Evolutionary conservation across 2,888 invertebrate species (phyloP), one percentile per base, ranked within the genome.

Genomic region (Mesoligia furuncula): DNA sequence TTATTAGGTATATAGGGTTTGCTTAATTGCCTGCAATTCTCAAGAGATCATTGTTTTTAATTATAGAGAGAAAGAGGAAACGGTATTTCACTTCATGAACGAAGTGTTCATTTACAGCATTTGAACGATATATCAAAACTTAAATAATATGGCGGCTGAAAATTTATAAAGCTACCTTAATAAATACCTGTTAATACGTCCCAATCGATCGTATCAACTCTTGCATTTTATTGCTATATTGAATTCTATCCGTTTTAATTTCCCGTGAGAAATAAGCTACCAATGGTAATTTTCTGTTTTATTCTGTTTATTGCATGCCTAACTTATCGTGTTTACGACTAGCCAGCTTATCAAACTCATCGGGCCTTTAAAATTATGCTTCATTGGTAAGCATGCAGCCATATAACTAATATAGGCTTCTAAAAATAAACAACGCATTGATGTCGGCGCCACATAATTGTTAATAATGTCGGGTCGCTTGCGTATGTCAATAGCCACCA

Each of bases 371-470:
- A 85, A 87, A 85, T 85, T 79, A 86, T 80, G 72, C 74, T 87
- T 79, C 79, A 86, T 83, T 82, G 77, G 80, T 77, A 77, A 86
- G 66, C 70, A 80, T 82, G 75, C 77, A 69, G 79, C 78, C 65
- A 67, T 75, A 69, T 77, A 78, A 74, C 76, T 80, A 89, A 82
- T 77, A 77, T 84, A 75, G 79, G 71, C 72, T 57, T 89, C 85
- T 91, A 89, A 90, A 91, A 90, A 92, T 90, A 90, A 89, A 88
- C 86, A 85, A 77, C 79, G 80, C 87, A 89, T 87, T 90, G 88
- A 90, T 85, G 87, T 83, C 87, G 94, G 94, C 94, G 95, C 94
- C 94, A 87, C 90, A 91, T 94, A 94, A 94, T 94, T 91, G 91
- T 91, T 91, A 93, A 92, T 93, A 92, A 90, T 86, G 90, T 86